Evolutionary conservation across 2,888 invertebrate genomes (phyloP).

Genomic region (Catocala nupta): DNA sequence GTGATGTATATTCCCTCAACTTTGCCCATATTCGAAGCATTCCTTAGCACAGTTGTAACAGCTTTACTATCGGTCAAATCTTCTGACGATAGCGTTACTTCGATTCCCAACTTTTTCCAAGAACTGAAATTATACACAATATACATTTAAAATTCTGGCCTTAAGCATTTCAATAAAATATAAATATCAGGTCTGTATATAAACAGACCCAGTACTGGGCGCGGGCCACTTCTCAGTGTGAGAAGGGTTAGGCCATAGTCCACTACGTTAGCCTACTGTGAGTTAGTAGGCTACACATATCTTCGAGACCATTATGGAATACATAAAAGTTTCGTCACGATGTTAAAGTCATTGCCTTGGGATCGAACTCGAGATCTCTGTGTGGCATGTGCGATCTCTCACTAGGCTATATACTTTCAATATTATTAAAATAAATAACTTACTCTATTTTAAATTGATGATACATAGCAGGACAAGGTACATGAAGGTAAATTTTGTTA

Average conservation of each 20-base stretch:
- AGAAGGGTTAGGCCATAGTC: too few relatives aligned
- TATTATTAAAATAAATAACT: neutral
- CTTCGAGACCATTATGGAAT: too few relatives aligned
- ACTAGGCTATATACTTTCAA: too few relatives aligned
- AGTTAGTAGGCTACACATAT: too few relatives aligned
- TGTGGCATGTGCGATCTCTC: too few relatives aligned
- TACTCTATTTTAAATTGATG: conserved; percentile 7
- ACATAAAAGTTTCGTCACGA: too few relatives aligned
- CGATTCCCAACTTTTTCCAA: neutral
- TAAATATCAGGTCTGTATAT: too few relatives aligned
- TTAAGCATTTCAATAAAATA: neutral
- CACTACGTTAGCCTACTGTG: too few relatives aligned
- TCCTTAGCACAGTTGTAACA: neutral
- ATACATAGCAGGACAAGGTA: neutral
- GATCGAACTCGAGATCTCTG: too few relatives aligned
- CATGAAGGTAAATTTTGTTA: conserved; percentile 45
- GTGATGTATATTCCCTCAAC: conserved; percentile 6
- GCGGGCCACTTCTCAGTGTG: too few relatives aligned
- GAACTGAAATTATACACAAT: neutral
- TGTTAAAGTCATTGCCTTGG: too few relatives aligned
- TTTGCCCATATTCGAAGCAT: neutral
- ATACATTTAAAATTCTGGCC: neutral
- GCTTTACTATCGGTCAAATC: neutral
- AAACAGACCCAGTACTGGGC: too few relatives aligned
- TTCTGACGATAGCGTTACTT: neutral